phyloP scores from a whole-genome alignment of 2,113 vertebrate species.

The Oncorhynchus gorbuscha region DNA sequence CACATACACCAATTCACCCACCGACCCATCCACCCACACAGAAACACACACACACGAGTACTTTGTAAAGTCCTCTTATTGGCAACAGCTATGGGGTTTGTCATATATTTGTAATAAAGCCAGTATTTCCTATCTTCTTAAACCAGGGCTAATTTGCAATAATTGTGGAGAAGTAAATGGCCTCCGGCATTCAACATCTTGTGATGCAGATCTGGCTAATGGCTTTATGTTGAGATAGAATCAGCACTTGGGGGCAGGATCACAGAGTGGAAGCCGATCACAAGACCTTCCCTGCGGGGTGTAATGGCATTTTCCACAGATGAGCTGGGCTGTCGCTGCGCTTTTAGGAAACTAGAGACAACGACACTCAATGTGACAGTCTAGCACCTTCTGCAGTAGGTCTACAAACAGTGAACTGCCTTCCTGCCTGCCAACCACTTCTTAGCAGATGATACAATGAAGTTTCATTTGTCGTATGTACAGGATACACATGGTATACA shows the following conservation, averaged over 20 bases:
- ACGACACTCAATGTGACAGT: constrained; percentile 57
- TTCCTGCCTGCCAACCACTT: constrained; percentile 12
- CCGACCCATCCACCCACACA: constrained; percentile 57
- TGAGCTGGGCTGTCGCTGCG: constrained; percentile 70
- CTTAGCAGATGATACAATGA: background rate
- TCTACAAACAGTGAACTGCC: constrained; percentile 36
- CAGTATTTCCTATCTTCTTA: constrained; percentile 28
- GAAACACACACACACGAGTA: constrained; percentile 33
- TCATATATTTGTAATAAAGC: constrained; percentile 12
- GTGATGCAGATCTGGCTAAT: constrained; percentile 60
- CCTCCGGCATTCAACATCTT: constrained; percentile 49
- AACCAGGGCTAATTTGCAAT: constrained; percentile 53
- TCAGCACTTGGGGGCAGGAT: constrained; percentile 67
- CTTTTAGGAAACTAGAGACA: constrained; percentile 63
- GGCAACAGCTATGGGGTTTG: constrained; percentile 34
- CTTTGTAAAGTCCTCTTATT: constrained; percentile 31
- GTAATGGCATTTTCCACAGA: constrained; percentile 71
- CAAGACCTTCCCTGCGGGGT: constrained; percentile 70
- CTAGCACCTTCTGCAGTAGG: constrained; percentile 54
- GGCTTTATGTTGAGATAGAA: constrained; percentile 71
- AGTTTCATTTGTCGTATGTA: background rate
- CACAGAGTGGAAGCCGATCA: constrained; percentile 69
- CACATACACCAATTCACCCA: constrained; percentile 72
- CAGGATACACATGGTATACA: too few species aligned
- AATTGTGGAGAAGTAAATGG: constrained; percentile 60